Conservation (phyloP, 2,888 invertebrate species). For the Drosophila incognita region DNA sequence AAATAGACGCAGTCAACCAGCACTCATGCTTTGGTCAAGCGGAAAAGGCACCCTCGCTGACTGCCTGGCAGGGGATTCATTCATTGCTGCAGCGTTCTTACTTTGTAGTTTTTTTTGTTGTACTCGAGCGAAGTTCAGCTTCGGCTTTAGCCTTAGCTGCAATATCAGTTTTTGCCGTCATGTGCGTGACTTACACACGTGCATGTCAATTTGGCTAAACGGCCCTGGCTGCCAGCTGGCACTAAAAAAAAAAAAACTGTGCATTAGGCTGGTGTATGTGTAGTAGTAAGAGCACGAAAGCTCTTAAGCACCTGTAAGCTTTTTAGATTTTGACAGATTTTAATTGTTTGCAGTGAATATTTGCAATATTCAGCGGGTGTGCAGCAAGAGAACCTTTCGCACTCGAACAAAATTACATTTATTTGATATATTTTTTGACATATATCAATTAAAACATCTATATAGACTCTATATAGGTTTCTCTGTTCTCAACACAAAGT, state of each 20-base stretch:
- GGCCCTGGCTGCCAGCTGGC: constrained; percentile 27
- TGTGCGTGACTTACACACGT: constrained; percentile 55
- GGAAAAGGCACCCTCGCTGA: constrained; percentile 25
- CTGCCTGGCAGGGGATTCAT: constrained; percentile 9
- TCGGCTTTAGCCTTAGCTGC: constrained; percentile 5
- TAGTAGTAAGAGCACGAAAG: background rate
- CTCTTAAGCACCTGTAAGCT: constrained; percentile 20
- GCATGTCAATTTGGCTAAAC: constrained; percentile 58
- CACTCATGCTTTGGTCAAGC: constrained; percentile 60
- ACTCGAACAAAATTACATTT: background rate
- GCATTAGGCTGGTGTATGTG: constrained; percentile 14
- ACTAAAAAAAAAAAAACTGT: constrained; percentile 6
- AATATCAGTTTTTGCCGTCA: constrained; percentile 11
- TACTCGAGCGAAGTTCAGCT: constrained; percentile 26
- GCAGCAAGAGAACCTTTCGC: background rate
- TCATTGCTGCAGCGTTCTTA: background rate
- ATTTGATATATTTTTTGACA: background rate
- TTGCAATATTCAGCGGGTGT: background rate
- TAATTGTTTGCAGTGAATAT: constrained; percentile 15
- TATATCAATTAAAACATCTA: background rate
- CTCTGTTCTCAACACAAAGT: constrained; percentile 5
- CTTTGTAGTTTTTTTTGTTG: background rate
- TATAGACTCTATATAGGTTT: background rate
- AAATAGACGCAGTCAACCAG: constrained; percentile 72
- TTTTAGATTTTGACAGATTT: background rate